Evolutionary conservation across 2,888 invertebrate genomes (phyloP), one percentile per base, ranked within the genome.

Genomic region (Thereva nobilitata): DNA sequence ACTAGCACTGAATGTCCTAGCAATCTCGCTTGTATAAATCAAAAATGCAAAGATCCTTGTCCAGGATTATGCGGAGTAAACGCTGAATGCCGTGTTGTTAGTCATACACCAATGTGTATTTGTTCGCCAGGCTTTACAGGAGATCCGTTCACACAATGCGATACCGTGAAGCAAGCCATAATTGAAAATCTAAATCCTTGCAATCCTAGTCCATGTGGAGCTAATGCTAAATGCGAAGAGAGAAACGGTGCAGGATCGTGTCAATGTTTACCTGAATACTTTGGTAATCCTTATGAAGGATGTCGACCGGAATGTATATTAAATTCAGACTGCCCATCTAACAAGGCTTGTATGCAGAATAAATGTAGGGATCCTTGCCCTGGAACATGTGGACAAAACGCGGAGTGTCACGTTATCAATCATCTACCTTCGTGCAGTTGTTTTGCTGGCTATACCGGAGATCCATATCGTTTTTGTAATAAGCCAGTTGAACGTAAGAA

Each of bases 241-340:
- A 86, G 87, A 79, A 88, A 88, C 72, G 86, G 84, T 67, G 89
- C 89, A 49, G 90, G 89, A 70, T 86, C 89, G 49, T 92, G 92
- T 76, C 84, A 86, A 72, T 90, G 90, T 76, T 78, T 86, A 66
- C 84, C 86, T 5, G 88, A 88, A 71, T 88, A 89, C 78, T 85
- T 87, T 72, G 92, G 92, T 72, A 89, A 91, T 77, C 91, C 92
- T 47, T 91, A 89, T 75, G 86, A 89, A 81, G 86, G 86, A 67
- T 90, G 90, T 75, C 84, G 86, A 50, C 89, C 89, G 1, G 88
- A 89, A 76, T 89, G 89, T 76, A 79, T 84, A 1, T 74, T 85
- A 0, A 87, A 86, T 73, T 84, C 86, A 0, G 89, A 89, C 74
- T 90, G 90, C 76, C 82, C 86, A 2, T 84, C 86, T 1, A 86